Evolutionary conservation across 1,140 invertebrate genomes (phyloP).

Genomic region (Trialeurodes vaporariorum): DNA sequence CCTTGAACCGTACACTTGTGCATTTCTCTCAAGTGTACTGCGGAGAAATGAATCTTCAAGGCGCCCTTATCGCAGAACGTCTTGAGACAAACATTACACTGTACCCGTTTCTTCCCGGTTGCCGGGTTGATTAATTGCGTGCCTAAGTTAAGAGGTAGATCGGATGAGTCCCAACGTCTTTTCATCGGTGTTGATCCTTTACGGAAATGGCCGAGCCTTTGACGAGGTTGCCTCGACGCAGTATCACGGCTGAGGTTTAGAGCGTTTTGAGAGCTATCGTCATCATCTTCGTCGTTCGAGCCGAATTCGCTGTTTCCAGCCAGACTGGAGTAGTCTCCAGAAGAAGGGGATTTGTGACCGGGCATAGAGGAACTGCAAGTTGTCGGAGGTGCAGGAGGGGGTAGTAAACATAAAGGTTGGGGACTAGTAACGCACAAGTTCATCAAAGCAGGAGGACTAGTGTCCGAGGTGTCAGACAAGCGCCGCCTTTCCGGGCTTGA

Average conservation of each 20-base stretch:
- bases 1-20: constrained; percentile 98
- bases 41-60: constrained; percentile 98
- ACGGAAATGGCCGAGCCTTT: constrained; percentile 35
- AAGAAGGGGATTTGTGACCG: constrained; percentile 32
- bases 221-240: constrained; percentile 26
- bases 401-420: constrained; percentile 29
- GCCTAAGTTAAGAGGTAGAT: constrained; percentile 71
- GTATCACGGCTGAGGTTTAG: constrained; percentile 47
- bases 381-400: constrained; percentile 18
- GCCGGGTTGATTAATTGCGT: constrained; percentile 84
- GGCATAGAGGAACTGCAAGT: constrained; percentile 11
- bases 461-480: constrained; percentile 36
- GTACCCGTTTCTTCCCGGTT: constrained; percentile 90
- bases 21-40: constrained; percentile 97
- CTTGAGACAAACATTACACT: constrained; percentile 96
- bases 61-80: constrained; percentile 99
- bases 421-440: constrained; percentile 40
- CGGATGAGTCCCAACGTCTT: constrained; percentile 65
- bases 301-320: constrained; percentile 40
- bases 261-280: constrained; percentile 46
- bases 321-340: constrained; percentile 29
- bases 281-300: constrained; percentile 50
- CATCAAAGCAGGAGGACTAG: constrained; percentile 40
- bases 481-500: constrained; percentile 37
- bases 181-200: constrained; percentile 82